Base-by-base conservation (phyloP, 1,140 invertebrate species). In the Drosophila novamexicana region DNA sequence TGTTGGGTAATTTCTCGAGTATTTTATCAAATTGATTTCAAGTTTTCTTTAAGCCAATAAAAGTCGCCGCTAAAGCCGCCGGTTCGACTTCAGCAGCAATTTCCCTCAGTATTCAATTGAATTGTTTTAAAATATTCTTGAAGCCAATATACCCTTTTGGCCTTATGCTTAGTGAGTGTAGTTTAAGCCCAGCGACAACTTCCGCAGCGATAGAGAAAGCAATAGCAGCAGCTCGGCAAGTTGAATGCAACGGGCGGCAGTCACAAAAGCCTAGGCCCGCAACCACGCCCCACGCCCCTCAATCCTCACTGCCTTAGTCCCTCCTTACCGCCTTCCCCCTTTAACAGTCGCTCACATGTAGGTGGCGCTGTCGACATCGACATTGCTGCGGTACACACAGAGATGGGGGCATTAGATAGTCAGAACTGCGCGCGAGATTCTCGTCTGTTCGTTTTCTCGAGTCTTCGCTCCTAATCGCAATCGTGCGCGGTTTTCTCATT, bases 321-420 rank as follows among this genome's bases (percentile, higher is more conserved):
- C 47, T 8, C 5, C 22, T 9, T 14, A 14, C 8, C 56, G 8
- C 12, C 7, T 18, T 3, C 22, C 18, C n/a, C 37, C 6, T 10
- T 29, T 5, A 8, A 8, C 8, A 3, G 47, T 67, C 74, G 57
- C 64, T 57, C 58, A 80, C 68, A 83, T 89, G 84, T 88, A 88
- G 83, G 83, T 88, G 83, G 84, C 79, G 81, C 81, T 83, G 81
- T 71, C 80, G 82, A 86, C 83, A 79, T 79, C 83, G 68, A 86
- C 79, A 86, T 81, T 80, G 80, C 81, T 85, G 70, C 77, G 74
- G 68, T 81, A 83, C 83, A 88, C 68, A 86, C 29, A 59, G 22
- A 59, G 83, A 88, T 88, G 73, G 66, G 56, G 63, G 58, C 83
- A 89, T 83, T 76, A 80, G 83, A 88, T 88, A 85, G 77, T 58